phyloP scores from a whole-genome alignment of 2,888 invertebrate species.

The Polydrusus tereticollis region DNA sequence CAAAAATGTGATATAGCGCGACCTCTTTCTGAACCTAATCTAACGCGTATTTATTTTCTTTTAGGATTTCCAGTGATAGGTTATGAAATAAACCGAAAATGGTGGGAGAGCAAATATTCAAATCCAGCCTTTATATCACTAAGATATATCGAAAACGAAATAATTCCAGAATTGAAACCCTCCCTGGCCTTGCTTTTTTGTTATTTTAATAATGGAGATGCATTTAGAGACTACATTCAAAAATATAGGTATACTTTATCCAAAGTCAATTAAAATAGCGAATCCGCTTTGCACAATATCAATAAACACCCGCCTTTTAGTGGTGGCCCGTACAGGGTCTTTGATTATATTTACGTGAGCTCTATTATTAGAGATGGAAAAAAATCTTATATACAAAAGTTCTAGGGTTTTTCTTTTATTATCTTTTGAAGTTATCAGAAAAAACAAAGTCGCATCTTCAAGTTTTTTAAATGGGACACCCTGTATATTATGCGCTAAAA shows the following conservation, averaged over 20 bases:
- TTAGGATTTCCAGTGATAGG: constrained; percentile 71
- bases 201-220: constrained; percentile 81
- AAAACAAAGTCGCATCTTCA: too few species aligned
- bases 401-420: too few species aligned
- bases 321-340: too few species aligned
- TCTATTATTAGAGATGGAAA: too few species aligned
- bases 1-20: background rate
- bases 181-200: constrained; percentile 80
- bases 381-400: too few species aligned
- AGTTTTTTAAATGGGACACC: too few species aligned
- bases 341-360: too few species aligned
- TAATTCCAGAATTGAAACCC: constrained; percentile 51
- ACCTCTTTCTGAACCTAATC: constrained; percentile 7
- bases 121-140: constrained; percentile 79
- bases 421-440: too few species aligned
- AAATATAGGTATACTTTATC: constrained; percentile 65
- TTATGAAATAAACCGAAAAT: constrained; percentile 82
- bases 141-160: constrained; percentile 67
- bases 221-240: constrained; percentile 78
- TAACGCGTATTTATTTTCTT: constrained; percentile 16
- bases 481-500: too few species aligned
- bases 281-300: background rate
- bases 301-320: too few species aligned
- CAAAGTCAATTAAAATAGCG: too few species aligned
- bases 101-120: constrained; percentile 86